Evolutionary conservation across 2,888 invertebrate genomes (phyloP).

Genomic region (Dinocampus coccinellae): DNA sequence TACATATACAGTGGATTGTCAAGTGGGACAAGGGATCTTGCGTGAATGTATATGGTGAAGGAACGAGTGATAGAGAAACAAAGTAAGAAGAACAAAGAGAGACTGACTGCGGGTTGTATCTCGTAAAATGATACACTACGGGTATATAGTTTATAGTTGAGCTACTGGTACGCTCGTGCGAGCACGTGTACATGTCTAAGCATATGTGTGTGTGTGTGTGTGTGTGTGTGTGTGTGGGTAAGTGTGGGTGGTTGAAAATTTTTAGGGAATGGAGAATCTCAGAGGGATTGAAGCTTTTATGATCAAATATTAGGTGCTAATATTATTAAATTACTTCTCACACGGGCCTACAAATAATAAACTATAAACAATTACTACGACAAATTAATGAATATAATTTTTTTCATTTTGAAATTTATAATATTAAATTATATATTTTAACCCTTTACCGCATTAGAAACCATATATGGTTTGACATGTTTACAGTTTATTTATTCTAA

Average conservation of each 20-base stretch:
- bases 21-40: no score
- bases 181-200: background rate
- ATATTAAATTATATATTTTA: no score
- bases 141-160: conserved; percentile 64
- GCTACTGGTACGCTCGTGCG: conserved; percentile 40
- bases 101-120: conserved; percentile 52
- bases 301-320: conserved; percentile 55
- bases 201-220: background rate
- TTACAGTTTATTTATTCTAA: no score
- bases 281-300: conserved; percentile 64
- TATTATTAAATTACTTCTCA: background rate
- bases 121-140: conserved; percentile 54
- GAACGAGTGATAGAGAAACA: background rate
- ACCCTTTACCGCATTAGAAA: no score
- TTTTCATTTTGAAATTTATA: background rate
- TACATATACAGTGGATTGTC: background rate
- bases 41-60: background rate
- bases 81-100: conserved; percentile 18
- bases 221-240: background rate
- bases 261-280: conserved; percentile 55
- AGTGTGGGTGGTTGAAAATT: background rate
- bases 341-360: background rate
- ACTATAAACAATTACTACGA: background rate
- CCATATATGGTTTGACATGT: no score
- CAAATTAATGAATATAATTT: background rate